Conservation (phyloP, 1,140 invertebrate species). For the Schlechtendalia chinensis region DNA sequence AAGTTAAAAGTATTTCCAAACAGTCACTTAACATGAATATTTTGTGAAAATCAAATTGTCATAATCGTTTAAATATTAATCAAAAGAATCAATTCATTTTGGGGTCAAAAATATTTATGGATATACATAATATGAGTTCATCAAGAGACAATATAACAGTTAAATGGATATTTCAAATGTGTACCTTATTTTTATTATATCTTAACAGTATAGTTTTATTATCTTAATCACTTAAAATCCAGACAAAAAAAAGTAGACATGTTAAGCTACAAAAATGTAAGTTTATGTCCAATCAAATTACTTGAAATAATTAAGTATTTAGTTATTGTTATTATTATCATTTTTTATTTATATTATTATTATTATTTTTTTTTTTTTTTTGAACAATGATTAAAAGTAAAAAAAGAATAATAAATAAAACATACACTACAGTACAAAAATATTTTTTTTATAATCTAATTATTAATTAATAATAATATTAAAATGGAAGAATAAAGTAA, state of each 20-base stretch:
- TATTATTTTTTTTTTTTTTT: not conserved
- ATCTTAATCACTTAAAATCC: constrained; percentile 23
- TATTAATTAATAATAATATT: constrained; percentile 19
- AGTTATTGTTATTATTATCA: too few species aligned
- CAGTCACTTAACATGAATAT: too few species aligned
- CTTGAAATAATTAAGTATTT: not conserved
- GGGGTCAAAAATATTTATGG: not conserved
- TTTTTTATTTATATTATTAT: too few species aligned
- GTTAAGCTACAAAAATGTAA: not conserved
- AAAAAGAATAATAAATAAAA: constrained; percentile 27
- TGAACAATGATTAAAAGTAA: constrained; percentile 26
- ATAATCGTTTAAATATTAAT: too few species aligned
- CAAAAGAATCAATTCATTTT: not conserved
- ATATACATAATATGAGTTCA: not conserved
- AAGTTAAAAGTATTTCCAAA: too few species aligned
- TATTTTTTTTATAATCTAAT: constrained; percentile 14
- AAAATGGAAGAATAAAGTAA: constrained; percentile 32
- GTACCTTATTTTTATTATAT: not conserved
- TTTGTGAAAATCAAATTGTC: too few species aligned
- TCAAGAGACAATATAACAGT: not conserved
- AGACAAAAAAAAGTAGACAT: not conserved
- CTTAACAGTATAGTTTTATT: not conserved
- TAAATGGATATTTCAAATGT: not conserved
- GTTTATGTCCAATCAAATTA: not conserved
- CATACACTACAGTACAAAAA: constrained; percentile 32